A percentile compares a stretch with the other conserved stretches of the same genome.
phyloP scores from a whole-genome alignment of 2,113 vertebrate genomes.

The Polypterus senegalus region DNA sequence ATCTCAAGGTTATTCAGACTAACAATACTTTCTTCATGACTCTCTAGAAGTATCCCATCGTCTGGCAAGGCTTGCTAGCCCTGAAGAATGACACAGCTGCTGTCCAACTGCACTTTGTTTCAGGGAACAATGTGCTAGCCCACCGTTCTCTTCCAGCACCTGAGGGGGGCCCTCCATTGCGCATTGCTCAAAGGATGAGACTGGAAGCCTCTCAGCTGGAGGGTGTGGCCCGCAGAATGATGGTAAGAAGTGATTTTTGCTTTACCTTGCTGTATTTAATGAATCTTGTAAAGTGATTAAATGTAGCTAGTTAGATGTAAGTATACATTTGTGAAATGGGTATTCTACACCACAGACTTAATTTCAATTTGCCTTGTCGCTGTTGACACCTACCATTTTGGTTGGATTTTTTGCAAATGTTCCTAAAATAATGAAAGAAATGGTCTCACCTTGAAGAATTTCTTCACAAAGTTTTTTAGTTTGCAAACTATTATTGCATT shows the following conservation, averaged over 20 bases:
- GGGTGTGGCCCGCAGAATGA: conserved; percentile 87
- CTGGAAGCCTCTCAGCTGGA: conserved; percentile 87
- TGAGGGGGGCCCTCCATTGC: conserved; percentile 77
- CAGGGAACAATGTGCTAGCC: conserved; percentile 83
- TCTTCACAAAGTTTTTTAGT: no score
- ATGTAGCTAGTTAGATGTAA: no score
- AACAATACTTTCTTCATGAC: neutral
- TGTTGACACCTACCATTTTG: no score
- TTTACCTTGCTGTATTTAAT: no score
- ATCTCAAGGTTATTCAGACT: neutral
- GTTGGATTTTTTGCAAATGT: no score
- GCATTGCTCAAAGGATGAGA: conserved; percentile 94
- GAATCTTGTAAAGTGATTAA: no score
- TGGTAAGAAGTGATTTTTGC: conserved; percentile 43
- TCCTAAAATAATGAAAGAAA: no score
- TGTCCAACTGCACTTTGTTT: conserved; percentile 93
- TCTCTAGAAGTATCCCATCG: conserved; percentile 87
- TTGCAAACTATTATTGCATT: no score
- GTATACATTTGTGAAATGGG: no score
- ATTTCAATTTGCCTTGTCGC: no score
- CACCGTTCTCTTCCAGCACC: conserved; percentile 83
- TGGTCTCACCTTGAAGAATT: no score
- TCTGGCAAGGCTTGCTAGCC: conserved; percentile 92
- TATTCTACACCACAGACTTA: no score
- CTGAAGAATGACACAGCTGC: conserved; percentile 93